A percentile compares a stretch with the other conserved stretches of the same genome.
Conservation (phyloP, 2,797 vertebrate species). For the Masticophis lateralis region DNA sequence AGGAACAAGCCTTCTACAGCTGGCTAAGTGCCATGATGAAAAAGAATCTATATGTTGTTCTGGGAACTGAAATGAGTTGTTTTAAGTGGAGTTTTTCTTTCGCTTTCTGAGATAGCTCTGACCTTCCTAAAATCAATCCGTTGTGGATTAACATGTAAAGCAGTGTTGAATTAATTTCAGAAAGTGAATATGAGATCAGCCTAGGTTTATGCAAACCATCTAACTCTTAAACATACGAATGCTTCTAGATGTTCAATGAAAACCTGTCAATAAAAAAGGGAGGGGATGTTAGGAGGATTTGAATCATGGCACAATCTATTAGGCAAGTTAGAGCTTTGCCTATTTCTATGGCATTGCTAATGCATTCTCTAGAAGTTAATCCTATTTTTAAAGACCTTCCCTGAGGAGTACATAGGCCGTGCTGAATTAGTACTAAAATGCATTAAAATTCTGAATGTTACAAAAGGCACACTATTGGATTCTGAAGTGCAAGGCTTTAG, state of each 20-base stretch:
- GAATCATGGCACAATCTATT: constrained; percentile 78
- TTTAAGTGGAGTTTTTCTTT: constrained; percentile 76
- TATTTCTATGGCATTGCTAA: constrained; percentile 74
- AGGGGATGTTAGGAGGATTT: constrained; percentile 67
- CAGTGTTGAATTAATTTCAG: constrained; percentile 84
- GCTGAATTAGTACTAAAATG: constrained; percentile 73
- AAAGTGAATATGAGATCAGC: constrained; percentile 82
- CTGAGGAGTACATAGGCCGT: constrained; percentile 72
- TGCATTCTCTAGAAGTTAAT: constrained; percentile 87
- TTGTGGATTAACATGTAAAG: constrained; percentile 84
- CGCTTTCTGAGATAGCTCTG: constrained; percentile 77
- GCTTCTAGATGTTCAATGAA: constrained; percentile 77
- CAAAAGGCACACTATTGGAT: constrained; percentile 77
- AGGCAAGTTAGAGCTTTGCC: constrained; percentile 71
- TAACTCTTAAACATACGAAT: constrained; percentile 78
- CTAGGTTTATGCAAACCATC: constrained; percentile 79
- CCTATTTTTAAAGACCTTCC: constrained; percentile 84
- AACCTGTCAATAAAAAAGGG: constrained; percentile 74
- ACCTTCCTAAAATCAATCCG: constrained; percentile 80
- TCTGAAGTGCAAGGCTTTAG: constrained; percentile 69
- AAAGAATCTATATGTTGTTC: constrained; percentile 68
- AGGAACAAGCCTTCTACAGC: constrained; percentile 66
- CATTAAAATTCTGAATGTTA: constrained; percentile 82
- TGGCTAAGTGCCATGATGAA: constrained; percentile 72
- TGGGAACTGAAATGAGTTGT: constrained; percentile 78